Conservation (phyloP, 2,113 vertebrate species). For the Synodontis membranacea region DNA sequence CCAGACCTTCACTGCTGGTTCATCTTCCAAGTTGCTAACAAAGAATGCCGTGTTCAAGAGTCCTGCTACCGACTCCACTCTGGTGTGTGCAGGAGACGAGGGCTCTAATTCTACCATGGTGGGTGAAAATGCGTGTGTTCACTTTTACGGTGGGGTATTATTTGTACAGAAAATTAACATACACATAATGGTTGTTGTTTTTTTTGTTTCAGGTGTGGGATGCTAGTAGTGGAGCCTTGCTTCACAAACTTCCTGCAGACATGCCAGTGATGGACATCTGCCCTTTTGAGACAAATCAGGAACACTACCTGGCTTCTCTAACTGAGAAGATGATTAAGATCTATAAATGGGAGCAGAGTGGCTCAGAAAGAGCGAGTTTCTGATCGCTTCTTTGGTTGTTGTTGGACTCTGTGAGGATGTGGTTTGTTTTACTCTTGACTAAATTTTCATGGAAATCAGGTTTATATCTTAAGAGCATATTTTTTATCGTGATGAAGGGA, state of each 20-base stretch:
- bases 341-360: slow-evolving; percentile 82
- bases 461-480: not conserved
- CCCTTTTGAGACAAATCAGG: slow-evolving; percentile 81
- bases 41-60: slow-evolving; percentile 90
- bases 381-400: not conserved
- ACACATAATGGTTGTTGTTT: not conserved
- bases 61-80: slow-evolving; percentile 75
- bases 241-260: slow-evolving; percentile 86
- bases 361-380: not conserved
- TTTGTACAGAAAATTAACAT: not conserved
- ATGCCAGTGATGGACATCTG: slow-evolving; percentile 90
- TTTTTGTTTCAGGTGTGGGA: slow-evolving; percentile 83
- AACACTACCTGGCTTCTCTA: slow-evolving; percentile 82
- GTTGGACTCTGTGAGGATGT: not conserved
- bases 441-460: slow-evolving; percentile 18
- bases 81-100: slow-evolving; percentile 93
- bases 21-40: slow-evolving; percentile 89
- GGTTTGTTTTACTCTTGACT: not conserved
- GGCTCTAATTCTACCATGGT: slow-evolving; percentile 90
- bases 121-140: slow-evolving; percentile 41
- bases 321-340: slow-evolving; percentile 90
- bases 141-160: not conserved
- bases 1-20: slow-evolving; percentile 87
- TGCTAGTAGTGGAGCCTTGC: slow-evolving; percentile 79
- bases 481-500: not conserved